These are phyloP conservation scores for Fundulus diaphanus DNA, from an alignment of 2,797 vertebrate genomes.

Conservation along the genomic window DNA sequence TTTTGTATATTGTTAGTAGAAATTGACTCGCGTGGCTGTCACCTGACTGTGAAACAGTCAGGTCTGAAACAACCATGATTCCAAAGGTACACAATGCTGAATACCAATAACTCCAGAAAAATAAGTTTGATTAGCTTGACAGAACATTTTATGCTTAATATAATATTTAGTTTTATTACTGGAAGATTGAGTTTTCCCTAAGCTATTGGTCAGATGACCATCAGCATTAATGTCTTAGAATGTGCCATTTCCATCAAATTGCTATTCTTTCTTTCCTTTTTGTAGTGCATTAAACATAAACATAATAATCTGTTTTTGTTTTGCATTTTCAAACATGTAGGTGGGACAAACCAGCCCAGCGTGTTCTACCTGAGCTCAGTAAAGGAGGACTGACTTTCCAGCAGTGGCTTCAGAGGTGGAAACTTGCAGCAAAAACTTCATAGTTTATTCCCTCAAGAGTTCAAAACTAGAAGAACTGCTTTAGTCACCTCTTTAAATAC, in stretches of 20 bases:
- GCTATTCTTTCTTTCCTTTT: background rate
- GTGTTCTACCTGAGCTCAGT: constrained; percentile 72
- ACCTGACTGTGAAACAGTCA: too few relatives aligned
- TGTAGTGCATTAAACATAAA: background rate
- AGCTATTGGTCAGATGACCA: background rate
- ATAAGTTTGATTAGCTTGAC: background rate
- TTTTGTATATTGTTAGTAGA: too few relatives aligned
- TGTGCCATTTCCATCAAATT: background rate
- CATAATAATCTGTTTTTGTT: constrained; percentile 10
- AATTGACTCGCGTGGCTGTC: too few relatives aligned
- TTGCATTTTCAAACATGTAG: constrained; percentile 59
- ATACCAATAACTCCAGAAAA: background rate
- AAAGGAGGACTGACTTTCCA: constrained; percentile 79
- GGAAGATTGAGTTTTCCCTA: background rate
- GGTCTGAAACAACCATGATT: too few relatives aligned
- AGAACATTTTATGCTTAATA: background rate
- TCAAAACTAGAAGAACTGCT: background rate
- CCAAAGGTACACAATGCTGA: too few relatives aligned
- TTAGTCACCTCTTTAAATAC: constrained; percentile 21
- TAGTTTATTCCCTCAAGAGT: constrained; percentile 26
- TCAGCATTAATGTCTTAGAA: background rate
- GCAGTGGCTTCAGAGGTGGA: constrained; percentile 86
- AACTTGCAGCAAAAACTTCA: constrained; percentile 71
- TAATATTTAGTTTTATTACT: background rate
- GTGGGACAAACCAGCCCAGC: constrained; percentile 86